These are phyloP conservation scores for Murina feae DNA, from an alignment of 2,113 vertebrate species.

Conservation along the genomic window DNA sequence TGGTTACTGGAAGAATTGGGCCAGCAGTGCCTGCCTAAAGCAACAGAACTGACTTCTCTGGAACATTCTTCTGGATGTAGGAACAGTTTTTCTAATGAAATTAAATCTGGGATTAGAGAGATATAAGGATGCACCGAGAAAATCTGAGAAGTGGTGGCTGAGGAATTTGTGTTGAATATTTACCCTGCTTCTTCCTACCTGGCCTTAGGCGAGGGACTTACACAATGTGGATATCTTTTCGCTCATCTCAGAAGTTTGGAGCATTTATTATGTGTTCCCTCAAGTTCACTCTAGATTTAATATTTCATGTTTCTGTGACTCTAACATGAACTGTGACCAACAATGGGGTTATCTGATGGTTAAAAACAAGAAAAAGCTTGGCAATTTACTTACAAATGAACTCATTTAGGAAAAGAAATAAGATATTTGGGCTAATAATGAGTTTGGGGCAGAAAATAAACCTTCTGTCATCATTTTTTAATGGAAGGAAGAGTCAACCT, in stretches of 20 bases:
- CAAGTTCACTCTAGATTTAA: conserved; percentile 25
- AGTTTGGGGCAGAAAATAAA: conserved; percentile 15
- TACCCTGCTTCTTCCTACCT: background rate
- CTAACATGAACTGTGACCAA: background rate
- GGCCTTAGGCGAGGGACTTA: conserved; percentile 27
- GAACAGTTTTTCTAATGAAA: conserved; percentile 38
- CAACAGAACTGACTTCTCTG: background rate
- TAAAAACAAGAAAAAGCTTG: conserved; percentile 18
- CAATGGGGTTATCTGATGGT: conserved; percentile 39
- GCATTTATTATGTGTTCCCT: background rate
- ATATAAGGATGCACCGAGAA: conserved; percentile 13
- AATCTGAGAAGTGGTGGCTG: background rate
- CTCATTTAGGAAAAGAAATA: conserved; percentile 56
- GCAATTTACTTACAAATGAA: conserved; percentile 53
- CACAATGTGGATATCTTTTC: conserved; percentile 5
- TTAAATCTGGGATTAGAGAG: conserved; percentile 38
- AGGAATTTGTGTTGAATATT: conserved; percentile 9
- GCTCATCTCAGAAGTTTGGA: background rate
- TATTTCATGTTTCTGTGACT: conserved; percentile 41
- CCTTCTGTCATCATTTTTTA: conserved; percentile 25
- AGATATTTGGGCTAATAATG: conserved; percentile 35
- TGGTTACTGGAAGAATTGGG: background rate
- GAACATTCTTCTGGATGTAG: conserved; percentile 17
- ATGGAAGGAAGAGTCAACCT: background rate
- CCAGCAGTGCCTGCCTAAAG: background rate